phyloP scores from a whole-genome alignment of 2,113 vertebrate genomes.

The Cnemophilus loriae region DNA sequence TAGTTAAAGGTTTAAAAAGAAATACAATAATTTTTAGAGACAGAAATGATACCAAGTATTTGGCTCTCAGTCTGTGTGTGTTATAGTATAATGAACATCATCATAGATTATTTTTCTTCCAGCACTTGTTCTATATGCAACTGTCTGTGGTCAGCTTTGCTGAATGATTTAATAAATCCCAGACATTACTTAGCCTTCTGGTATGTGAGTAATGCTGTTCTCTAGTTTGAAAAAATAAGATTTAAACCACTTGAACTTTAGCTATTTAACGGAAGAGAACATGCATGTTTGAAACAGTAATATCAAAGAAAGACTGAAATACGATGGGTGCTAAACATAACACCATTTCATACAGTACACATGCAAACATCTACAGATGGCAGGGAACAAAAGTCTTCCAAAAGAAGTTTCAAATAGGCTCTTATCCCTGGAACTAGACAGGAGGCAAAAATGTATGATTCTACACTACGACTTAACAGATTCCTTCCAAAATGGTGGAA shows the following conservation, averaged over 20 bases:
- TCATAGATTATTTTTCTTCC: constrained; percentile 5
- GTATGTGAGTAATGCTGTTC: constrained; percentile 63
- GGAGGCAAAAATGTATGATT: background rate
- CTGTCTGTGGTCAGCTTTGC: constrained; percentile 43
- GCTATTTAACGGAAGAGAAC: constrained; percentile 26
- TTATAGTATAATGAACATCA: background rate
- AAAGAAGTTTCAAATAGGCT: background rate
- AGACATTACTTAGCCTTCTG: constrained; percentile 67
- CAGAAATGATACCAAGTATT: background rate
- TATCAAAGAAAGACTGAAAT: background rate
- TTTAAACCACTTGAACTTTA: constrained; percentile 51
- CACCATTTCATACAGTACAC: background rate
- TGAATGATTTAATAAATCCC: constrained; percentile 52
- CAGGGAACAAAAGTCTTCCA: background rate
- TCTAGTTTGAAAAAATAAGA: constrained; percentile 42
- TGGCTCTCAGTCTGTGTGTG: background rate
- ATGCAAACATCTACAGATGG: background rate
- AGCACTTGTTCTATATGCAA: constrained; percentile 38
- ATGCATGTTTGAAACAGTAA: constrained; percentile 12
- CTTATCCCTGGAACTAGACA: background rate
- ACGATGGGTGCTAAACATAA: background rate
- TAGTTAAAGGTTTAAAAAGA: background rate
- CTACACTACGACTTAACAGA: background rate
- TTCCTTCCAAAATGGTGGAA: background rate
- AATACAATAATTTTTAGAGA: background rate